A percentile compares a stretch with the other conserved stretches of the same genome.
These are phyloP conservation scores for Pterobdella sp. DNA, from an alignment of 2,888 invertebrate genomes.

Conservation along the genomic window DNA sequence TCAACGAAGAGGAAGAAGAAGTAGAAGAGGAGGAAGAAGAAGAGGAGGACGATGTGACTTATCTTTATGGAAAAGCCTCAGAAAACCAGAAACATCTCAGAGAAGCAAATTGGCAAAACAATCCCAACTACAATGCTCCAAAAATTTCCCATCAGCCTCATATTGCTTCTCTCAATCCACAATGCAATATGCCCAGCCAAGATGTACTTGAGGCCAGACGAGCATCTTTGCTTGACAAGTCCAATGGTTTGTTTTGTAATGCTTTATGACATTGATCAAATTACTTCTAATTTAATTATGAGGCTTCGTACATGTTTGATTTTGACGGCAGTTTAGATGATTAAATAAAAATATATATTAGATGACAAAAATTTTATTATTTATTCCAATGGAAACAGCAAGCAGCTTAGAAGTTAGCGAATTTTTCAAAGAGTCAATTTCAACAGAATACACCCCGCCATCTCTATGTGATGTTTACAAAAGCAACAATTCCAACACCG, in stretches of 20 bases:
- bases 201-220: not conserved
- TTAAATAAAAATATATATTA: not conserved
- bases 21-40: slow-evolving; percentile 1
- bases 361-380: not conserved
- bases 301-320: too few species aligned
- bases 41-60: not conserved
- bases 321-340: not conserved
- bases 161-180: not conserved
- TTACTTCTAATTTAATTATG: not conserved
- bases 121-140: not conserved
- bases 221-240: not conserved
- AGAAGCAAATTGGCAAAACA: not conserved
- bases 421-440: slow-evolving; percentile 28
- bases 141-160: too few species aligned
- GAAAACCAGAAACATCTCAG: not conserved
- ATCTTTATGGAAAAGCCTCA: slow-evolving; percentile 2
- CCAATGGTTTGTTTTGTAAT: not conserved
- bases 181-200: not conserved
- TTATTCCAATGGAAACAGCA: slow-evolving; percentile 10
- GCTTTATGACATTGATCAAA: not conserved
- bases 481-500: not conserved
- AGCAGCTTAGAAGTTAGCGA: slow-evolving; percentile 31
- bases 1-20: slow-evolving; percentile 2
- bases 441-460: slow-evolving; percentile 23
- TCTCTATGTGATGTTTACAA: slow-evolving; percentile 15